Evolutionary conservation across 1,140 invertebrate species (phyloP), one percentile per base, ranked within the genome.

Genomic region (Drosophila obscura): DNA sequence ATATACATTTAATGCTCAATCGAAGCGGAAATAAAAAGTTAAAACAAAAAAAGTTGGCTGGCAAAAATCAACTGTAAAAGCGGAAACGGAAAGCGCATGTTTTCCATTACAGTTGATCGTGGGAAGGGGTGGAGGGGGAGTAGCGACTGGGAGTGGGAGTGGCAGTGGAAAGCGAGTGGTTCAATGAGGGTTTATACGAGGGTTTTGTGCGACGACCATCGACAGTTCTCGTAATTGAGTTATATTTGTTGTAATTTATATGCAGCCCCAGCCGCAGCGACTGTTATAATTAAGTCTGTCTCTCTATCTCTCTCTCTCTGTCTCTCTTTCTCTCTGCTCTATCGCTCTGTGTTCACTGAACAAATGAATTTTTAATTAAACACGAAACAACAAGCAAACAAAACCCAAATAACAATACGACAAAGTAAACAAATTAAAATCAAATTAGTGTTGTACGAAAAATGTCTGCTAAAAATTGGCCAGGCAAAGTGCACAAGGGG

Each of bases 51-150:
- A 68, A 53, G 45, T 46, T 9, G 73, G 48, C 75, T 69, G 61
- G 61, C 58, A 58, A 80, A 80, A 80, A 76, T 80, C 56, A 71
- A 75, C 72, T 57, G 60, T 24, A 43, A 80, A 77, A 73, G 46
- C 77, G 81, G 80, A 84, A 84, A 85, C 81, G 81, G 81, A 84
- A 84, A 85, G 81, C 81, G 61, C 73, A 76, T 84, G 80, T 73
- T 80, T 77, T 69, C 49, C 57, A 76, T 76, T 62, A 68, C 62
- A 61, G 31, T 46, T 56, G 35, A n/a, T 26, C 19, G 22, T 31
- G 6, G 28, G 26, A 0, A 2, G 7, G 28, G 6, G n/a, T n/a
- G 19, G 5, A 8, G 11, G 63, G 39, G 28, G 13, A 19, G 19
- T 2, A 7, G 22, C 50, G 1, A 8, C 4, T 26, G 6, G 22